Base-by-base conservation (phyloP, 2,888 invertebrate genomes). In the Andrena dorsata region DNA sequence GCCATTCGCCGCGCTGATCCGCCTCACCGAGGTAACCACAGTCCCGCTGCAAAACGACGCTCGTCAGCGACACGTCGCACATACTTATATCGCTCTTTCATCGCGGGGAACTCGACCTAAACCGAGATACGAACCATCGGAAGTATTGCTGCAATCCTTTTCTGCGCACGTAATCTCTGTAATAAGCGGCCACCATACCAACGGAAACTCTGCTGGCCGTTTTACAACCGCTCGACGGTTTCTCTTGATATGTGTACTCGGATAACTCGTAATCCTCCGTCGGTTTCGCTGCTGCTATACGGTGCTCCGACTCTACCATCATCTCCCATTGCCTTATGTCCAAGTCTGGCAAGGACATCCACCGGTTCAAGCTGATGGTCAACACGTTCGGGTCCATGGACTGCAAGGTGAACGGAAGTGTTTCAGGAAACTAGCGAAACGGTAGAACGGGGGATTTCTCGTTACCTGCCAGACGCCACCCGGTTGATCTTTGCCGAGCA, bases 401-500 rank as follows among this genome's bases (percentile, higher is more conserved):
- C 95, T 95, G 90, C 6, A 1, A 30, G 49, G 32, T 7, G 16
- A 16, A 1, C 20, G 13, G 8, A 1, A 30, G n/a, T n/a, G 26
- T 20, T 7, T n/a, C n/a, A 64, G 1, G n/a, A 41, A 10, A 20
- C 20, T 6, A 28, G 13, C 64, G 2, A 13, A 23, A 58, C 32
- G 30, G 23, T 49, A 49, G n/a, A 35, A 35, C 35, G 35, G n/a
- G n/a, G n/a, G 28, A 23, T 28, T 10, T 66, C 49, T 65, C 86
- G 90, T 84, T 89, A 95, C 95, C 94, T 98, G 97, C 99, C 99
- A 99, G 53, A 97, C 96, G 65, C 99, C 98, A 69, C 98, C 98
- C 0, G 98, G 97, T 35, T 96, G 96, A 0, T 97, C 97, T 82
- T 96, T 96, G 0, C 98, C 98, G 32, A 99, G 94, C 0, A 98